Percentiles rank a stretch among this genome's conserved stretches.
These are phyloP conservation scores for Aspidiotus rigidus DNA, from an alignment of 2,888 invertebrate species.

Conservation along the genomic window DNA sequence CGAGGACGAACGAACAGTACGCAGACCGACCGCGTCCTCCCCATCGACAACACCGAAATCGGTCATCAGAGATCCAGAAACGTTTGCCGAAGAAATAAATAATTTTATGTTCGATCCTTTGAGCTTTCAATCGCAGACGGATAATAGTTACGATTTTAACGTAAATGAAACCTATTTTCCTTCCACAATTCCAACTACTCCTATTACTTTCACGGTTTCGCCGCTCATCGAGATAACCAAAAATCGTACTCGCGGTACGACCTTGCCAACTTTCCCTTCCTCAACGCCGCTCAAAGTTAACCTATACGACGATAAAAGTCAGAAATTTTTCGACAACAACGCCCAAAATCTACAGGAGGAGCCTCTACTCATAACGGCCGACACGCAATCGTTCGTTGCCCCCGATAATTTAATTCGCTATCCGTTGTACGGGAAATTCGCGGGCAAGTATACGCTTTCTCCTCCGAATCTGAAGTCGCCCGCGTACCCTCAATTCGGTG, in stretches of 20 bases:
- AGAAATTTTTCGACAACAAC: neutral
- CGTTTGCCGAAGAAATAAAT: slow-evolving; percentile 29
- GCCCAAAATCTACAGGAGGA: slow-evolving; percentile 34
- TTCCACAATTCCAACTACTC: slow-evolving; percentile 40
- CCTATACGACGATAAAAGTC: slow-evolving; percentile 9
- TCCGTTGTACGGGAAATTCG: neutral
- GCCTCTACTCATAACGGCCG: slow-evolving; percentile 37
- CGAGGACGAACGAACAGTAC: slow-evolving; percentile 47
- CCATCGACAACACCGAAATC: neutral
- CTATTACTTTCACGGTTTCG: slow-evolving; percentile 32
- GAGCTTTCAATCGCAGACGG: slow-evolving; percentile 2
- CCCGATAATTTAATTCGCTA: slow-evolving; percentile 37
- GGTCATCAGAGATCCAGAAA: slow-evolving; percentile 21
- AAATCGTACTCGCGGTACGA: slow-evolving; percentile 25
- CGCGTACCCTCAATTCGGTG: slow-evolving; percentile 26
- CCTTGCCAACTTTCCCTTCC: slow-evolving; percentile 7
- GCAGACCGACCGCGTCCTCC: slow-evolving; percentile 2
- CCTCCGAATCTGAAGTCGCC: slow-evolving; percentile 23
- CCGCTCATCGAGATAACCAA: slow-evolving; percentile 34
- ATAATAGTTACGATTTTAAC: slow-evolving; percentile 9
- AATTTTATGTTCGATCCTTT: slow-evolving; percentile 24
- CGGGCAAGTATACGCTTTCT: slow-evolving; percentile 10
- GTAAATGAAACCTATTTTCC: slow-evolving; percentile 47
- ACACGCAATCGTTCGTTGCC: slow-evolving; percentile 40
- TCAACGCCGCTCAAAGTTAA: slow-evolving; percentile 22